These are phyloP conservation scores for Rhineura floridana DNA, from an alignment of 2,113 vertebrate species.

Conservation along the genomic window DNA sequence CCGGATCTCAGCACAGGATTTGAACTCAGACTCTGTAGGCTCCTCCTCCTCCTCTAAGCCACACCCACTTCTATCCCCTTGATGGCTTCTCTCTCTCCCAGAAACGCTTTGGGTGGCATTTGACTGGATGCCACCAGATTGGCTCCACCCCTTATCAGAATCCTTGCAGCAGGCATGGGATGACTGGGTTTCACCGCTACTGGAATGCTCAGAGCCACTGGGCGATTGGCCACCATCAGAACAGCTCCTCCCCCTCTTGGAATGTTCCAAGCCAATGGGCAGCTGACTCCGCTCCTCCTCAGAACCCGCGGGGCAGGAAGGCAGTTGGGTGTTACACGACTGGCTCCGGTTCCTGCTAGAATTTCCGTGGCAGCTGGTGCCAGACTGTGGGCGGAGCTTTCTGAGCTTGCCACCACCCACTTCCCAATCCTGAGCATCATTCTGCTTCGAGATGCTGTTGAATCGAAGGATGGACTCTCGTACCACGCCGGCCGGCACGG, in stretches of 20 bases:
- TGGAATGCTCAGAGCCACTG: not conserved
- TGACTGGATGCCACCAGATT: fast-evolving
- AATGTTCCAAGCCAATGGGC: not conserved
- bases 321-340: slow-evolving; percentile 27
- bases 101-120: too few relatives aligned
- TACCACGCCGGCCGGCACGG: slow-evolving; percentile 77
- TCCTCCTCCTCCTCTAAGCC: not conserved
- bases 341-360: not conserved
- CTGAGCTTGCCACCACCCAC: slow-evolving; percentile 25
- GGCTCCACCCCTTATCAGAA: not conserved
- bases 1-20: slow-evolving; percentile 76
- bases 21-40: slow-evolving; percentile 54
- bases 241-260: not conserved
- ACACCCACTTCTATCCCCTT: not conserved
- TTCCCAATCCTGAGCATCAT: slow-evolving; percentile 33
- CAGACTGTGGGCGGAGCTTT: not conserved
- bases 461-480: slow-evolving; percentile 77
- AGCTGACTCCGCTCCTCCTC: not conserved
- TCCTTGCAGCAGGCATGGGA: not conserved
- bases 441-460: slow-evolving; percentile 57
- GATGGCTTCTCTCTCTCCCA: not conserved
- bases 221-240: not conserved
- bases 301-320: not conserved
- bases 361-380: not conserved
- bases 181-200: fast-evolving